A percentile compares a stretch with the other conserved stretches of the same genome.
Evolutionary conservation across 2,113 vertebrate species (phyloP).

Genomic region (Salvelinus namaycush): DNA sequence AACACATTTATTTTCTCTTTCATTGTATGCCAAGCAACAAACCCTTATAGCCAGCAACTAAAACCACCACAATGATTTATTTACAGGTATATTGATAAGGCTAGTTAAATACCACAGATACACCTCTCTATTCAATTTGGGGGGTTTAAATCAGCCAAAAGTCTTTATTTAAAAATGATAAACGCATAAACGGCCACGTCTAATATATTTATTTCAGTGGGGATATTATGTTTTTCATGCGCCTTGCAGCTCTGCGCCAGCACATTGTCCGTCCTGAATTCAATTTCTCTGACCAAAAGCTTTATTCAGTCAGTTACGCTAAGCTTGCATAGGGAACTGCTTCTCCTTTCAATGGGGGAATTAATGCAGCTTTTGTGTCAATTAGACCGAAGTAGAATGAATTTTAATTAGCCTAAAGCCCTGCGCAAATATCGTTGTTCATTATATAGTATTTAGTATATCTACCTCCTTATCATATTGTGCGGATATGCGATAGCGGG

Average conservation of each 20-base stretch:
- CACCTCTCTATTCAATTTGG: background rate
- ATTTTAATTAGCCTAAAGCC: constrained; percentile 74
- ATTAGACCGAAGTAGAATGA: constrained; percentile 72
- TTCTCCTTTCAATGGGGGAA: constrained; percentile 75
- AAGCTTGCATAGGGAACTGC: constrained; percentile 61
- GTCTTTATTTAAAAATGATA: background rate
- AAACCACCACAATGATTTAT: background rate
- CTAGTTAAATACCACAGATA: constrained; percentile 12
- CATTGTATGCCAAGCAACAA: background rate
- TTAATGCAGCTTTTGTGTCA: constrained; percentile 82
- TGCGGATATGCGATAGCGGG: constrained; percentile 18
- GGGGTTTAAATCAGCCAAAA: background rate
- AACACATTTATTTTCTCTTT: background rate
- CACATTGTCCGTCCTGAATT: constrained; percentile 82
- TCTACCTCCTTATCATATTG: constrained; percentile 62
- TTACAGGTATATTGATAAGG: background rate
- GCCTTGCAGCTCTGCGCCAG: constrained; percentile 73
- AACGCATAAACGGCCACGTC: background rate
- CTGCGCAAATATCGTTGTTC: constrained; percentile 48
- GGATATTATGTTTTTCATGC: constrained; percentile 8
- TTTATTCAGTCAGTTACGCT: constrained; percentile 21
- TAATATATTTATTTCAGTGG: background rate
- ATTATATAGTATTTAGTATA: constrained; percentile 3
- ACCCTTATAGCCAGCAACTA: background rate
- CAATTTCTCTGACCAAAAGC: constrained; percentile 86